phyloP scores from a whole-genome alignment of 2,797 vertebrate species.

The Mormyrops attenuatus region DNA sequence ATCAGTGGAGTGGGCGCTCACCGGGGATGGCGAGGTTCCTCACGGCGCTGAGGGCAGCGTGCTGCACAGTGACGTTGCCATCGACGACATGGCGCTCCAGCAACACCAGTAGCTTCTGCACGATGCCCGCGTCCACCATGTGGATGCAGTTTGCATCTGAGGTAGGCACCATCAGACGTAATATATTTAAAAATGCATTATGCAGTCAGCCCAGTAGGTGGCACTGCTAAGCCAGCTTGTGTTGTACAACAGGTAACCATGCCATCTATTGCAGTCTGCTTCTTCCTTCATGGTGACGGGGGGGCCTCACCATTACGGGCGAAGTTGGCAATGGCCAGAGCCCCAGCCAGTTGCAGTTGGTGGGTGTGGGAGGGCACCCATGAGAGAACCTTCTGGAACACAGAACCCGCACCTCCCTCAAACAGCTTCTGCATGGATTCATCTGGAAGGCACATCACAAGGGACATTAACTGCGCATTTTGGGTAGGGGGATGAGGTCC shows the following conservation, averaged over 20 bases:
- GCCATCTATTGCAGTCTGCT: background rate
- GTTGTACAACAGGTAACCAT: background rate
- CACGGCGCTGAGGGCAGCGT: slow-evolving; percentile 89
- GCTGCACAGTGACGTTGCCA: slow-evolving; percentile 95
- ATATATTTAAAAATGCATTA: background rate
- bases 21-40: slow-evolving; percentile 94
- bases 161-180: slow-evolving; percentile 7
- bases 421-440: slow-evolving; percentile 99
- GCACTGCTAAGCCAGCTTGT: background rate
- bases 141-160: slow-evolving; percentile 96
- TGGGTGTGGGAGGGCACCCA: slow-evolving; percentile 95
- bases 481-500: background rate
- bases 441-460: slow-evolving; percentile 55
- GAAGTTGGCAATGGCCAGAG: slow-evolving; percentile 93
- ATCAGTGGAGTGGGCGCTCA: slow-evolving; percentile 44
- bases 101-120: slow-evolving; percentile 87
- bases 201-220: background rate
- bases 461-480: background rate
- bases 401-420: slow-evolving; percentile 89
- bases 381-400: slow-evolving; percentile 91
- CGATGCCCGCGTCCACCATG: slow-evolving; percentile 95
- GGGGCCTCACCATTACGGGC: slow-evolving; percentile 86
- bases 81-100: slow-evolving; percentile 88
- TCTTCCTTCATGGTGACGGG: background rate
- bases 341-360: slow-evolving; percentile 92